Evolutionary conservation across 2,113 vertebrate genomes (phyloP).

Genomic region (Lipotes vexillifer): DNA sequence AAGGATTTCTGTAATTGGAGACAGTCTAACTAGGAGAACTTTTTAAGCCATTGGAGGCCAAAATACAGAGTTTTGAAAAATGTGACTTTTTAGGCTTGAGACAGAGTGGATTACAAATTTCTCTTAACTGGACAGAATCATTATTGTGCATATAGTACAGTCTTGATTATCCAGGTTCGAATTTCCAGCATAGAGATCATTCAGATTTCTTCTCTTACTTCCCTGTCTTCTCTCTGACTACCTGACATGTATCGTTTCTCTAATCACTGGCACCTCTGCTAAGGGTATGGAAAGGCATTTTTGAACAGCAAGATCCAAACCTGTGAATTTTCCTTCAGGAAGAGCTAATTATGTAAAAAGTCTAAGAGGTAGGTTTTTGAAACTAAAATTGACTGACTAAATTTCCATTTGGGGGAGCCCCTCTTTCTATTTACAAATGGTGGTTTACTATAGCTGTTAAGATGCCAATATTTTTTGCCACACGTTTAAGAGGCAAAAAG

Average conservation of each 20-base stretch:
- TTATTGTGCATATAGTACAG: conserved; percentile 34
- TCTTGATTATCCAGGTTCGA: conserved; percentile 57
- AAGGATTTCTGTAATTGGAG: conserved; percentile 72
- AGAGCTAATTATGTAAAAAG: not conserved
- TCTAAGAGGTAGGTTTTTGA: not conserved
- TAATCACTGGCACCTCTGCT: conserved; percentile 11
- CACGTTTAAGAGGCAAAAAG: not conserved
- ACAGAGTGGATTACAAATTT: conserved; percentile 56
- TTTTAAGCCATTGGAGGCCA: conserved; percentile 57
- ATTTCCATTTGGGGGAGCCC: not conserved
- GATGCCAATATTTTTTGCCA: not conserved
- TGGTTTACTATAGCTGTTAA: not conserved
- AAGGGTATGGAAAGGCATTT: not conserved
- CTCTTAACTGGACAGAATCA: conserved; percentile 61
- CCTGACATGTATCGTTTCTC: conserved; percentile 43
- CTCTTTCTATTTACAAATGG: not conserved
- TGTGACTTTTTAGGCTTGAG: conserved; percentile 49
- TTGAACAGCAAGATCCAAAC: conserved; percentile 15
- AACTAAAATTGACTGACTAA: not conserved
- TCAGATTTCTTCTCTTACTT: conserved; percentile 49
- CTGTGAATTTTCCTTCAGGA: not conserved
- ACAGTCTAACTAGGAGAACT: conserved; percentile 64
- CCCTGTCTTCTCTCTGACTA: conserved; percentile 45
- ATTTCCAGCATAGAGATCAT: conserved; percentile 59
- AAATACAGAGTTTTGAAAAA: conserved; percentile 62